Conservation (phyloP, 2,888 invertebrate genomes). For the Tuta absoluta region DNA sequence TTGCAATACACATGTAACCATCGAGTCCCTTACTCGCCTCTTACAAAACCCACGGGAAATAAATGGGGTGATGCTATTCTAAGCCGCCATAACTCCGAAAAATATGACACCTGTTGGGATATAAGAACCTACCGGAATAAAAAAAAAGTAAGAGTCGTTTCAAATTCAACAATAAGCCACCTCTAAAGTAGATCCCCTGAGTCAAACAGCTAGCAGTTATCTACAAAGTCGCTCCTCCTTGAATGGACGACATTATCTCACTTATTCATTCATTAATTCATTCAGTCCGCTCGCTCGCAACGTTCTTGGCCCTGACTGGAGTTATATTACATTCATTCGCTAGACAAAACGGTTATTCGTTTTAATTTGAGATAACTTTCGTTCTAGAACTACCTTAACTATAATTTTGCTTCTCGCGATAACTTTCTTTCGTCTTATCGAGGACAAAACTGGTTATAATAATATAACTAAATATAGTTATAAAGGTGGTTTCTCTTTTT, state of each 20-base stretch:
- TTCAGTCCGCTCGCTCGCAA: background rate
- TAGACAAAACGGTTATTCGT: background rate
- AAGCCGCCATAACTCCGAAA: no score
- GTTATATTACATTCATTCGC: background rate
- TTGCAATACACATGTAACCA: no score
- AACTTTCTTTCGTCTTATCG: no score
- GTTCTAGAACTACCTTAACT: background rate
- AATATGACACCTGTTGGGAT: no score
- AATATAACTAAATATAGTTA: no score
- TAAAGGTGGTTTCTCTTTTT: no score
- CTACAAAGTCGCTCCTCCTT: background rate
- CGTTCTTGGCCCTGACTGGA: background rate
- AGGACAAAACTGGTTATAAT: no score
- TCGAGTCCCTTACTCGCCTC: no score
- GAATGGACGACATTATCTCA: background rate
- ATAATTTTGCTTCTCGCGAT: background rate
- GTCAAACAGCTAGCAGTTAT: background rate
- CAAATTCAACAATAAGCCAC: background rate
- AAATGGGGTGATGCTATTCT: no score
- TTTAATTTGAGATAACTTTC: conserved; percentile 5
- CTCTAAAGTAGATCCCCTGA: background rate
- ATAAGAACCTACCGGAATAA: no score
- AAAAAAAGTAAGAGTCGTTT: no score
- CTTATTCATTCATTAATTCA: conserved; percentile 10
- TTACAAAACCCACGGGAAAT: no score